Conservation (phyloP, 2,888 invertebrate species). For the Elgonia sp. region DNA sequence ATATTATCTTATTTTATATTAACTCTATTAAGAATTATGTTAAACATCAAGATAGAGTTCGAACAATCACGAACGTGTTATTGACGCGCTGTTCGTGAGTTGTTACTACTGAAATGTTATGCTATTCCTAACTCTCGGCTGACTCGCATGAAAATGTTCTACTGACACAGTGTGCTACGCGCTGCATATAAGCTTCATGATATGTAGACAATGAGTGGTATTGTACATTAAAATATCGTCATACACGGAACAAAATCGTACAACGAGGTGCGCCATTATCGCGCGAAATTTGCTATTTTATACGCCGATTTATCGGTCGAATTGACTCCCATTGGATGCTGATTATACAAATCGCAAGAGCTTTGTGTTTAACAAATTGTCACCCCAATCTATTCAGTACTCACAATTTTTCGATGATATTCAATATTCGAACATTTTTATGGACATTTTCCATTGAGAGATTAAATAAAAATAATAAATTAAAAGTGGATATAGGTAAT, state of each 20-base stretch:
- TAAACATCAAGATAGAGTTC: slow-evolving; percentile 57
- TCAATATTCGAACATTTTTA: not conserved
- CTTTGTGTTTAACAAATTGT: slow-evolving; percentile 39
- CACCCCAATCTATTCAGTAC: not conserved
- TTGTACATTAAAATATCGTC: slow-evolving; percentile 52
- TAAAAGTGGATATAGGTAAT: not conserved
- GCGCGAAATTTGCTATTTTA: slow-evolving; percentile 47
- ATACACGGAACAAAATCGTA: slow-evolving; percentile 33
- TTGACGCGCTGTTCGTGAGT: slow-evolving; percentile 71
- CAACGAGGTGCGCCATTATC: slow-evolving; percentile 28
- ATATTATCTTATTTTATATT: slow-evolving; percentile 27
- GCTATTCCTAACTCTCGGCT: slow-evolving; percentile 62
- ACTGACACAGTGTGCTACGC: slow-evolving; percentile 55
- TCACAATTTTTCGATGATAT: not conserved
- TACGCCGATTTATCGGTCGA: slow-evolving; percentile 44
- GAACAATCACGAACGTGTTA: slow-evolving; percentile 53
- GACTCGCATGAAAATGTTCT: slow-evolving; percentile 62
- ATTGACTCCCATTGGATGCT: slow-evolving; percentile 21
- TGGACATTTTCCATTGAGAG: not conserved
- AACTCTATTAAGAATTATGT: slow-evolving; percentile 46
- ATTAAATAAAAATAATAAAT: not conserved
- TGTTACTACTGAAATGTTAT: slow-evolving; percentile 76
- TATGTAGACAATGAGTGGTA: slow-evolving; percentile 51
- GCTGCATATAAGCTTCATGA: slow-evolving; percentile 37
- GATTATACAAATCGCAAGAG: slow-evolving; percentile 11